phyloP scores from a whole-genome alignment of 2,888 invertebrate species.

The Drosophila kokeensis region DNA sequence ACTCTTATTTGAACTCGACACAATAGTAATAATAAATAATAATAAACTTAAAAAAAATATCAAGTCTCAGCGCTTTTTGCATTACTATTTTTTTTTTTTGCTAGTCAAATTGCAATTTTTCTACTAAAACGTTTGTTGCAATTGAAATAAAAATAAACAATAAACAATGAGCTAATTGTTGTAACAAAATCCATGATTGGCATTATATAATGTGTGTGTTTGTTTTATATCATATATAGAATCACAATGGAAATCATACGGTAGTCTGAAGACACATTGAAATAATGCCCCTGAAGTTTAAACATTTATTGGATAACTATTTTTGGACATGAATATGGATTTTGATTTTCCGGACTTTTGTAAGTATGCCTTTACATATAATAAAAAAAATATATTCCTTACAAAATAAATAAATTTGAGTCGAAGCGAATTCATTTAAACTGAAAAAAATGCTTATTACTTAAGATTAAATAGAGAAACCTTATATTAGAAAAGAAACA shows the following conservation, averaged over 20 bases:
- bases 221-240: slow-evolving; percentile 27
- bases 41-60: background rate
- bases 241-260: slow-evolving; percentile 43
- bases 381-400: background rate
- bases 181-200: background rate
- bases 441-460: background rate
- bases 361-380: slow-evolving; percentile 68
- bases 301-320: slow-evolving; percentile 54
- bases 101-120: slow-evolving; percentile 37
- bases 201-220: background rate
- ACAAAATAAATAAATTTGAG: background rate
- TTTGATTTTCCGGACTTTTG: slow-evolving; percentile 84
- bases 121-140: background rate
- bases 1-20: slow-evolving; percentile 8
- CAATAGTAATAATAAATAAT: background rate
- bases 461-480: background rate
- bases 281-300: slow-evolving; percentile 74
- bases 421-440: background rate
- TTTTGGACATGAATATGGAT: slow-evolving; percentile 82
- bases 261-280: slow-evolving; percentile 39
- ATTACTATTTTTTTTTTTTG: background rate
- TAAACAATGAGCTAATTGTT: slow-evolving; percentile 8
- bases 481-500: background rate
- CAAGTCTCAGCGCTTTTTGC: background rate
- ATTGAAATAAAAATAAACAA: slow-evolving; percentile 12